These are phyloP conservation scores for Hyppa rectilinea DNA, from an alignment of 2,888 invertebrate genomes.

Conservation along the genomic window DNA sequence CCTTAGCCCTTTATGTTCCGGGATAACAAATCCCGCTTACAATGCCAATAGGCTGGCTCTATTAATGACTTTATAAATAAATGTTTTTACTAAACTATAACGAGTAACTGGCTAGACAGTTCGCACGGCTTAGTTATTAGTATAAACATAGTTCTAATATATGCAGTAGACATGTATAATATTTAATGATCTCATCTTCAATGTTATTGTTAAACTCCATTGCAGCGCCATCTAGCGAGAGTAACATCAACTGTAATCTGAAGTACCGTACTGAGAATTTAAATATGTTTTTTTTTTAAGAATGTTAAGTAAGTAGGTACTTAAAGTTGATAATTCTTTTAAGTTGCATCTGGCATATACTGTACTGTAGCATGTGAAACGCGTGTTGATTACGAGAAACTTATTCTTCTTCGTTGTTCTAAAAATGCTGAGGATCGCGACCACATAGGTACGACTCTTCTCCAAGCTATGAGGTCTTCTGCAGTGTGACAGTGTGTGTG, in stretches of 20 bases:
- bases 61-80: conserved; percentile 24
- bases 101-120: conserved; percentile 23
- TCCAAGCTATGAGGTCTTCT: too few relatives aligned
- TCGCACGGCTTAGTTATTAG: conserved; percentile 32
- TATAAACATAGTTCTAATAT: conserved; percentile 29
- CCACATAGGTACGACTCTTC: too few relatives aligned
- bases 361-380: too few relatives aligned
- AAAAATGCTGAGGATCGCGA: too few relatives aligned
- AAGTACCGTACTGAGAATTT: neutral
- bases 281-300: neutral
- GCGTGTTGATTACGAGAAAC: neutral
- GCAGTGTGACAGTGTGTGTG: too few relatives aligned
- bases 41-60: neutral
- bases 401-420: too few relatives aligned
- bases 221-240: conserved; percentile 44
- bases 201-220: conserved; percentile 19
- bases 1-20: too few relatives aligned
- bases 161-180: neutral
- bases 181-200: conserved; percentile 25
- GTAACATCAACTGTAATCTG: neutral
- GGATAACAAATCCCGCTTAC: too few relatives aligned
- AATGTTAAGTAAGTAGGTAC: neutral
- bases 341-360: too few relatives aligned
- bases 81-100: conserved; percentile 21
- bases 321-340: neutral